A percentile compares a stretch with the other conserved stretches of the same genome.
phyloP scores from a whole-genome alignment of 2,113 vertebrate genomes.

The Ancistrus triradiatus region DNA sequence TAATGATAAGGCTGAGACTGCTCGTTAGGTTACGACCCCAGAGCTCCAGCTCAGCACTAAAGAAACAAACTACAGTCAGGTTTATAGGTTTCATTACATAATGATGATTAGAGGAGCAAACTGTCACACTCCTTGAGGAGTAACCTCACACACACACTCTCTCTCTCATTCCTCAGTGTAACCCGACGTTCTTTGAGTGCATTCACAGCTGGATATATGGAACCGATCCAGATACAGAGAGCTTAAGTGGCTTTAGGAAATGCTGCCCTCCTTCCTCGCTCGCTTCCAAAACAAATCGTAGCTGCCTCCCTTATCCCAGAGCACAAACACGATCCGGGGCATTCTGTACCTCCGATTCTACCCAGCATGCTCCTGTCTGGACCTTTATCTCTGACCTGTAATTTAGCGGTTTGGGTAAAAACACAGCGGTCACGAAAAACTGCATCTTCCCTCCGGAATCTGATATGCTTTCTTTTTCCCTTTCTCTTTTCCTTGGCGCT shows the following conservation, averaged over 20 bases:
- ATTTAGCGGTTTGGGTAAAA: conserved; percentile 11
- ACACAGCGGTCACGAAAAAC: not conserved
- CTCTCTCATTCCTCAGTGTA: conserved; percentile 55
- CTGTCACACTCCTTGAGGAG: too few species aligned
- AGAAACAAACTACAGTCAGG: too few species aligned
- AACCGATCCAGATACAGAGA: conserved; percentile 1
- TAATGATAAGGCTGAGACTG: too few species aligned
- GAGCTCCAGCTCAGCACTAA: too few species aligned
- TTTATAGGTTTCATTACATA: too few species aligned
- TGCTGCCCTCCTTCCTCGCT: not conserved
- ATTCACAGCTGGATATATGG: conserved; percentile 55
- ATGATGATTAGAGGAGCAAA: too few species aligned
- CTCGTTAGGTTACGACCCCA: too few species aligned
- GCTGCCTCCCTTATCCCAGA: not conserved
- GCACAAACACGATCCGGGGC: too few species aligned
- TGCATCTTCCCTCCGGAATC: not conserved
- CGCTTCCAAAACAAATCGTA: conserved; percentile 31
- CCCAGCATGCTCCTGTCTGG: not conserved
- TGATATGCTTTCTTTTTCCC: not conserved
- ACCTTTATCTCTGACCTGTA: not conserved
- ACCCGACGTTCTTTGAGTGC: conserved; percentile 57
- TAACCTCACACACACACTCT: conserved; percentile 18
- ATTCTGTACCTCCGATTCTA: not conserved
- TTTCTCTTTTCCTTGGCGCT: not conserved
- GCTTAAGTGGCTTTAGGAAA: conserved; percentile 20